A percentile compares a stretch with the other conserved stretches of the same genome.
phyloP scores from a whole-genome alignment of 2,113 vertebrate genomes.

The Siphamia tubifer region DNA sequence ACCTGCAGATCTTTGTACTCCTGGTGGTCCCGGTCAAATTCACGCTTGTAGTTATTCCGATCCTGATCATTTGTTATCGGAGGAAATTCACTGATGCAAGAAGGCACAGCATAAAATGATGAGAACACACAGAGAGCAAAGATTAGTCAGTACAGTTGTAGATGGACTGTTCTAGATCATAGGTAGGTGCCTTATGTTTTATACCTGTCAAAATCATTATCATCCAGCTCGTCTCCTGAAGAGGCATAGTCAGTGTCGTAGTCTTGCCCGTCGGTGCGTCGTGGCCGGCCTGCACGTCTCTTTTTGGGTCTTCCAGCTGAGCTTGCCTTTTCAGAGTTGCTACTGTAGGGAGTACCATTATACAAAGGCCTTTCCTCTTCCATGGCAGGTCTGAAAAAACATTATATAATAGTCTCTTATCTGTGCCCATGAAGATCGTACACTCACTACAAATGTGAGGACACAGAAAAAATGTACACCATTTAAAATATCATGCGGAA shows the following conservation, averaged over 20 bases:
- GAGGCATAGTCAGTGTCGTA: slow-evolving; percentile 86
- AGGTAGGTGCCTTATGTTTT: not conserved
- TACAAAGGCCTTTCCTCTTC: slow-evolving; percentile 27
- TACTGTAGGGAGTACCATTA: slow-evolving; percentile 52
- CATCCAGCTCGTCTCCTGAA: slow-evolving; percentile 89
- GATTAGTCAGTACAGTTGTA: not conserved
- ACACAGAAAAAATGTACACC: too few species aligned
- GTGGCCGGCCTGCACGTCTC: slow-evolving; percentile 63
- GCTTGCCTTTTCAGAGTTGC: slow-evolving; percentile 70
- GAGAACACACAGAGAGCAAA: not conserved
- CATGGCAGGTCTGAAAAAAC: slow-evolving; percentile 22
- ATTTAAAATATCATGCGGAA: too few species aligned
- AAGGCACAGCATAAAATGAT: not conserved
- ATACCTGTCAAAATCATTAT: slow-evolving; percentile 86
- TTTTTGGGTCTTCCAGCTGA: slow-evolving; percentile 65
- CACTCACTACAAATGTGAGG: too few species aligned
- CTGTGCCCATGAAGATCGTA: not conserved
- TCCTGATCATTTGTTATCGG: slow-evolving; percentile 74
- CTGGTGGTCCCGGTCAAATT: slow-evolving; percentile 82
- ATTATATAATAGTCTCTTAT: not conserved
- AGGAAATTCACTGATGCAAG: slow-evolving; percentile 75
- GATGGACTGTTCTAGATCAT: not conserved
- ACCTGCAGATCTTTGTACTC: slow-evolving; percentile 84
- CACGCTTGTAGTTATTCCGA: slow-evolving; percentile 78
- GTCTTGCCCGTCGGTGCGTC: slow-evolving; percentile 69